Conservation (phyloP, 1,140 invertebrate species). For the Sogatella furcifera region DNA sequence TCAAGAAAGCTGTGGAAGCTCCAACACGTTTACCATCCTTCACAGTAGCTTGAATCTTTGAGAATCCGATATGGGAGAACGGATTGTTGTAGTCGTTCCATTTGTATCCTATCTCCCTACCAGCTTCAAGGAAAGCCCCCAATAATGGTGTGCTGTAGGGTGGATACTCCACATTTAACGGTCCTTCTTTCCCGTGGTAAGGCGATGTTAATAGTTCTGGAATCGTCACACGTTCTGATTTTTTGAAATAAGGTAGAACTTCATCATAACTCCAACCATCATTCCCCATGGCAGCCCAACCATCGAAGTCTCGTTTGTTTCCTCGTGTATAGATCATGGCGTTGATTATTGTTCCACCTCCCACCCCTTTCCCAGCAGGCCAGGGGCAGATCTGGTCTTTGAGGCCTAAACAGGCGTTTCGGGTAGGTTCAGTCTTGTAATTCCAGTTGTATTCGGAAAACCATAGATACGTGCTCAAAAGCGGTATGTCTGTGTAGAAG, state of each 20-base stretch:
- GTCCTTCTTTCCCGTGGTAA: conserved; percentile 27
- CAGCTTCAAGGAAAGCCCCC: conserved; percentile 39
- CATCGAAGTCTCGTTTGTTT: conserved; percentile 60
- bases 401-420: conserved; percentile 42
- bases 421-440: conserved; percentile 51
- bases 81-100: conserved; percentile 40
- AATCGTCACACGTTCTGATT: conserved; percentile 33
- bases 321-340: conserved; percentile 84
- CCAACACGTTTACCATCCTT: conserved; percentile 39
- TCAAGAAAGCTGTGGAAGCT: conserved; percentile 43
- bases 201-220: conserved; percentile 29
- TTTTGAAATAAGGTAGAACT: conserved; percentile 48
- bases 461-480: conserved; percentile 35
- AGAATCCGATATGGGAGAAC: conserved; percentile 33
- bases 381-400: conserved; percentile 39
- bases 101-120: conserved; percentile 37
- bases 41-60: conserved; percentile 29
- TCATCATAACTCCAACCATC: conserved; percentile 45
- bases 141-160: conserved; percentile 24
- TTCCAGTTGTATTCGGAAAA: conserved; percentile 52
- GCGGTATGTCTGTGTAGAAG: conserved; percentile 51
- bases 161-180: conserved; percentile 21
- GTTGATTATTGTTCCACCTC: conserved; percentile 70
- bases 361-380: conserved; percentile 50
- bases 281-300: conserved; percentile 57